Base-by-base conservation (phyloP, 2,113 vertebrate genomes). In the Rhegmatorhina hoffmannsi region DNA sequence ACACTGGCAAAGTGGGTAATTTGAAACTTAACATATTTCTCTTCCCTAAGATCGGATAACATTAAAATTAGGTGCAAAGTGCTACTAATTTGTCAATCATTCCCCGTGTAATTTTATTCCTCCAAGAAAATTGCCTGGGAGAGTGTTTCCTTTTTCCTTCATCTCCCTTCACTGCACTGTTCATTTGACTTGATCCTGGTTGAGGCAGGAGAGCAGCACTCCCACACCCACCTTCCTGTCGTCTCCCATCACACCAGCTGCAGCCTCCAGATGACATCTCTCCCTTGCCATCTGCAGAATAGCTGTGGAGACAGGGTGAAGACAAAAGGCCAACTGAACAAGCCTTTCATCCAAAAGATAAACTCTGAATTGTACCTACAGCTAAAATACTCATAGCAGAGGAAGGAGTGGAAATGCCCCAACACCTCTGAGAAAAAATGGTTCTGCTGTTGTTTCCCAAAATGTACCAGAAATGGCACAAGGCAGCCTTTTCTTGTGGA, bases 71-170 rank as follows among this genome's bases (percentile, higher is more conserved):
- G 97, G 97, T 91, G 94, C 97, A 98, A 97, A 98, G 97, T 98
- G 97, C 97, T 96, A 92, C 97, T 98, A 98, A 98, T 98, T 97
- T 98, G 97, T 98, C 98, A 98, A 59, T 98, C 98, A 98, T 91
- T 97, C 86, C 93, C 96, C 4, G 0, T 69, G 95, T 95, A 94
- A 97, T 97, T 97, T 96, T 96, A 64, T 96, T 97, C 84, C 83
- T 97, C 87, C 85, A 63, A 87, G 84, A 90, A 96, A 98, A 98
- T 97, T 97, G 96, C 95, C 93, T 92, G 94, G 81, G 81, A 97
- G 94, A 97, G 87, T 11, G 40, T 90, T 93, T 89, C 80, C 76
- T 84, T 82, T 49, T 62, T 50, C 95, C 97, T 95, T 70, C 90
- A 38, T 49, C 90, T 94, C 89, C 93, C 95, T 93, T 94, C 95